Percentiles rank a stretch among this genome's conserved stretches.
These are phyloP conservation scores for Hephaestus fuliginosus DNA, from an alignment of 2,797 vertebrate species.

Conservation along the genomic window DNA sequence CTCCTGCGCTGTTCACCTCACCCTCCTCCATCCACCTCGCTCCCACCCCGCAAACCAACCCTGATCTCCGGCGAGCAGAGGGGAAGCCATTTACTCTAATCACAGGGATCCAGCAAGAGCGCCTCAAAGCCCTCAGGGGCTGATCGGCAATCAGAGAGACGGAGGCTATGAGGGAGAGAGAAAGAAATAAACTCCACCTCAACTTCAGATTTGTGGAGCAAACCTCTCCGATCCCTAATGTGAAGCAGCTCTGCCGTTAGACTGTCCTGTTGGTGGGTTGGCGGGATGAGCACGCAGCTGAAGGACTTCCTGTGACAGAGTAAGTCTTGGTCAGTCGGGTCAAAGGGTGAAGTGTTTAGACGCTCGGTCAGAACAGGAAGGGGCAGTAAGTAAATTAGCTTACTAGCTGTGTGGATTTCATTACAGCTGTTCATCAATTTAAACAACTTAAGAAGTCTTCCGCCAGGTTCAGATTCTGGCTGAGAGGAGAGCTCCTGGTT, in stretches of 20 bases:
- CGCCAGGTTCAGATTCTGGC: not conserved
- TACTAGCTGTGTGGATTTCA: not conserved
- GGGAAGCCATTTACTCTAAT: constrained; percentile 83
- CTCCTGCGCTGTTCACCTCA: constrained; percentile 20
- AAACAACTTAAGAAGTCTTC: not conserved
- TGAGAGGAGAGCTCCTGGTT: not conserved
- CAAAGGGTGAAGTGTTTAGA: constrained; percentile 21
- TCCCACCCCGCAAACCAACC: constrained; percentile 56
- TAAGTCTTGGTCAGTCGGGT: constrained; percentile 20
- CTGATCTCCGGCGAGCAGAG: constrained; percentile 53
- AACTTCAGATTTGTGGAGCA: constrained; percentile 67
- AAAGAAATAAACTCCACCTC: constrained; percentile 73
- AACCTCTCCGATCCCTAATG: constrained; percentile 61
- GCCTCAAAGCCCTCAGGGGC: constrained; percentile 75
- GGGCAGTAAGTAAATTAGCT: not conserved
- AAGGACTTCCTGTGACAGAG: constrained; percentile 63
- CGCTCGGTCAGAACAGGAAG: constrained; percentile 15
- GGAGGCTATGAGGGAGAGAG: constrained; percentile 55
- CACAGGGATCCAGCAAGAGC: constrained; percentile 82
- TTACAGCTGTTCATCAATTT: not conserved
- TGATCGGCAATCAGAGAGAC: constrained; percentile 79
- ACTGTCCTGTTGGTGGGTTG: constrained; percentile 46
- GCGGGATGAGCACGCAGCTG: constrained; percentile 8
- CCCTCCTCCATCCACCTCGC: constrained; percentile 37
- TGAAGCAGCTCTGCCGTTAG: constrained; percentile 50